Base-by-base conservation (phyloP, 2,888 invertebrate genomes). In the Lypha dubia region DNA sequence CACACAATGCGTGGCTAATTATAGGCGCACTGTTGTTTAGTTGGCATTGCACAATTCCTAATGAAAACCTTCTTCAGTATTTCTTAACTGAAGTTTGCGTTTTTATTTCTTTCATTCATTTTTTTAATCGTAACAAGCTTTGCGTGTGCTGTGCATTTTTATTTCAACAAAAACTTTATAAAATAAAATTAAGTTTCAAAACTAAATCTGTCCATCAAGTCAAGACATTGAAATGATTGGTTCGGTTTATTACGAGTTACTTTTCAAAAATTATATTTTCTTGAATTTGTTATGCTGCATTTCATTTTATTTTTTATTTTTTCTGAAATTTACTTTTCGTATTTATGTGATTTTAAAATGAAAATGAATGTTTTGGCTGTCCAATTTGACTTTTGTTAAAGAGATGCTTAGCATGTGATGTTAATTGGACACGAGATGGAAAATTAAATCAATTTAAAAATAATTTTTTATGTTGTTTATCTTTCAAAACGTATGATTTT, bases 1-100 rank as follows among this genome's bases (percentile, higher is more conserved):
- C 86, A 87, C 87, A 86, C 85, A 86, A 81, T 86, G 67, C 77
- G 87, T 84, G 80, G 83, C 84, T 87, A 87, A 87, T 87, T 87
- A 87, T 86, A 86, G 84, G 85, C 86, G 86, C 86, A 83, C 82
- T 58, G 70, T n/a, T 20, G 68, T 17, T 20, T 28, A 28, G 35
- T 13, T 41, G 46, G 38, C 46, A 46, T 32, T 68, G 73, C 68
- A 46, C 32, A 62, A 70, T 71, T 63, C 38, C 38, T 79, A 60
- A 53, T 74, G 71, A 79, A 75, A 79, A 44, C 44, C 49, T 32
- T 79, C 56, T 62, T 56, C 6, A 38, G 35, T 68, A 44, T 67
- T 58, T 15, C 32, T 58, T 20, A 56, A 13, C 28, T 35, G 49
- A 60, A 58, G 41, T 17, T 13, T 11, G 13, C 32, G 15, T 32